These are phyloP conservation scores for Noctua janthe DNA, from an alignment of 2,888 invertebrate genomes.

Conservation along the genomic window DNA sequence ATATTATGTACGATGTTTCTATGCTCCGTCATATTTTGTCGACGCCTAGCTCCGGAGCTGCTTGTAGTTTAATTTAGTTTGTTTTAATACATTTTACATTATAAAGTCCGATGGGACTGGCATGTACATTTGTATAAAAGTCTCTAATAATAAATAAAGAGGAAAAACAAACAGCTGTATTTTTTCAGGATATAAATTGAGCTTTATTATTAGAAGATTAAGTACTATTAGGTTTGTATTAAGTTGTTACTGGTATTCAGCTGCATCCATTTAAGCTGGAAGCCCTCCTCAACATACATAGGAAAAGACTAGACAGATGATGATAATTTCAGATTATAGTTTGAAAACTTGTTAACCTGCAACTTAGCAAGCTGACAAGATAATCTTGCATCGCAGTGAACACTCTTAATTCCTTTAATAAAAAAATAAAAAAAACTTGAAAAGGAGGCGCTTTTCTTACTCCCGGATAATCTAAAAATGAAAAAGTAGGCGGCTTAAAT, in stretches of 20 bases:
- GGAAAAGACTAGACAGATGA: not conserved
- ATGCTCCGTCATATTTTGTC: too few species aligned
- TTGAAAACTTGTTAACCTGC: not conserved
- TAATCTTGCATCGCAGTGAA: not conserved
- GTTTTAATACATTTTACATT: too few species aligned
- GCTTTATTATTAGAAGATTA: not conserved
- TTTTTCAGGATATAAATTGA: too few species aligned
- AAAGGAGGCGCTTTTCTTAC: slow-evolving; percentile 5
- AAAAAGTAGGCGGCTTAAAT: slow-evolving; percentile 12
- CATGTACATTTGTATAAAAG: too few species aligned
- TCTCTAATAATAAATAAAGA: too few species aligned
- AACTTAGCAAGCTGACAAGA: not conserved
- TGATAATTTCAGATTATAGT: not conserved
- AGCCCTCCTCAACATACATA: not conserved
- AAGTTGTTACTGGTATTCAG: not conserved
- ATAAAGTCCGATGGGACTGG: too few species aligned
- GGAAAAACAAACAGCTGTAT: too few species aligned
- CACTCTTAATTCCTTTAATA: not conserved
- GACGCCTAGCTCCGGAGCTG: too few species aligned
- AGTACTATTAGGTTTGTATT: not conserved
- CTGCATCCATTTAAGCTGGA: not conserved
- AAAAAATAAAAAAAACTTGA: not conserved
- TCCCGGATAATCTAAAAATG: slow-evolving; percentile 19
- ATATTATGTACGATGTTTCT: too few species aligned
- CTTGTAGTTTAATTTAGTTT: too few species aligned